Conservation (phyloP, 1,140 invertebrate genomes). For the Nebria ingens region DNA sequence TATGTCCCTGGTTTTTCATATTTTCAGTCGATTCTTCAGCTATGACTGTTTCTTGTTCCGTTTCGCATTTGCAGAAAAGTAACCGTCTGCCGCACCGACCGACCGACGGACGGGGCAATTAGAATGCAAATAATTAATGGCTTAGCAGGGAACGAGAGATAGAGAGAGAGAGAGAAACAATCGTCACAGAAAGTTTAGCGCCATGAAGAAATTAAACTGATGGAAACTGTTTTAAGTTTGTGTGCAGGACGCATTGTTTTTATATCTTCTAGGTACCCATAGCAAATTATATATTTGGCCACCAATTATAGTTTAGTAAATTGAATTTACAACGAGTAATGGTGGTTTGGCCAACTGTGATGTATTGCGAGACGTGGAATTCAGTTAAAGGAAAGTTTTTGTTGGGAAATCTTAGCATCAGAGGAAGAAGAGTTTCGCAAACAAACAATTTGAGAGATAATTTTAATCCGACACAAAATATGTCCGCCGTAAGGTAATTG, state of each 20-base stretch:
- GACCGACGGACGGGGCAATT: conserved; percentile 8
- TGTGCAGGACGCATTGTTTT: background rate
- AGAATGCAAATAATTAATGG: conserved; percentile 13
- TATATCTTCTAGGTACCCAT: no score
- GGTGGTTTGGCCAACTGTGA: no score
- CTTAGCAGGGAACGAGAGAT: no score
- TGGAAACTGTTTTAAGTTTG: conserved; percentile 1
- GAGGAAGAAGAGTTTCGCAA: background rate
- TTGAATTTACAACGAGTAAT: no score
- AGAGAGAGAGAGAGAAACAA: no score
- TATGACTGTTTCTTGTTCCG: background rate
- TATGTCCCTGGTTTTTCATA: conserved; percentile 8
- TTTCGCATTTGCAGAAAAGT: background rate
- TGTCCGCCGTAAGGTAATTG: conserved; percentile 6
- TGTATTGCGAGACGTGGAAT: no score
- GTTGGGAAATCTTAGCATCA: no score
- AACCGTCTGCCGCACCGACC: background rate
- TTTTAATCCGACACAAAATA: conserved; percentile 5
- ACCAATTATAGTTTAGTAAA: no score
- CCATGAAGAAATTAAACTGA: background rate
- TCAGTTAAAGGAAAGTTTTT: no score
- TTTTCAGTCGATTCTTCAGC: background rate
- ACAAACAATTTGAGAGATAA: conserved; percentile 2
- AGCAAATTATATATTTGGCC: no score
- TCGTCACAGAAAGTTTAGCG: background rate